These are phyloP conservation scores for Augiades crinisus DNA, from an alignment of 2,888 invertebrate species.

Conservation along the genomic window DNA sequence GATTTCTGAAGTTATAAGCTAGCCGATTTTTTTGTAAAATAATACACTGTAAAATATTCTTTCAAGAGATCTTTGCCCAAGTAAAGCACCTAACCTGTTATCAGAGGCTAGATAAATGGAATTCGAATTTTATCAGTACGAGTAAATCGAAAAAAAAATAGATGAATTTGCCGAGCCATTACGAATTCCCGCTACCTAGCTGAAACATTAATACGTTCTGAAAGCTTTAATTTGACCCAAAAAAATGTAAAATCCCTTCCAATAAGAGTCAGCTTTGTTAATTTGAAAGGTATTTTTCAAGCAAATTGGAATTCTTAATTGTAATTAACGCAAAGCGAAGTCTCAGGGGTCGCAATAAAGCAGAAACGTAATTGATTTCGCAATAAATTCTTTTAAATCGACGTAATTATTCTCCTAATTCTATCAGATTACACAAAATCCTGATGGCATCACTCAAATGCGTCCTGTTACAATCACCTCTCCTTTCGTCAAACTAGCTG, in stretches of 20 bases:
- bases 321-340: conserved; percentile 24
- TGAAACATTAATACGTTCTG: conserved; percentile 5
- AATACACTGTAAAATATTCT: too few species aligned
- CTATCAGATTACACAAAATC: conserved; percentile 16
- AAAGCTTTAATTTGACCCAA: conserved; percentile 3
- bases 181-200: neutral
- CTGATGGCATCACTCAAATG: conserved; percentile 13
- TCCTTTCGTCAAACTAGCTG: too few species aligned
- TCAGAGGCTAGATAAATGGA: too few species aligned
- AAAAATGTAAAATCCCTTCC: conserved; percentile 19
- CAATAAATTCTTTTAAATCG: conserved; percentile 26
- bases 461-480: neutral
- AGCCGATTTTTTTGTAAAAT: too few species aligned
- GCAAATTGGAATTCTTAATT: conserved; percentile 26
- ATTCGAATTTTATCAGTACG: too few species aligned
- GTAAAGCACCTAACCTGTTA: too few species aligned
- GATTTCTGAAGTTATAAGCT: too few species aligned
- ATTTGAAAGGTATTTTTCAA: conserved; percentile 26
- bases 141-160: too few species aligned
- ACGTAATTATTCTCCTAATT: conserved; percentile 23
- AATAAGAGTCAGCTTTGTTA: conserved; percentile 25
- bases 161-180: neutral
- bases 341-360: conserved; percentile 23
- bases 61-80: too few species aligned
- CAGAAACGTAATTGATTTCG: conserved; percentile 23